A percentile compares a stretch with the other conserved stretches of the same genome.
Evolutionary conservation across 2,113 vertebrate genomes (phyloP).

Genomic region (Heterocephalus glaber): DNA sequence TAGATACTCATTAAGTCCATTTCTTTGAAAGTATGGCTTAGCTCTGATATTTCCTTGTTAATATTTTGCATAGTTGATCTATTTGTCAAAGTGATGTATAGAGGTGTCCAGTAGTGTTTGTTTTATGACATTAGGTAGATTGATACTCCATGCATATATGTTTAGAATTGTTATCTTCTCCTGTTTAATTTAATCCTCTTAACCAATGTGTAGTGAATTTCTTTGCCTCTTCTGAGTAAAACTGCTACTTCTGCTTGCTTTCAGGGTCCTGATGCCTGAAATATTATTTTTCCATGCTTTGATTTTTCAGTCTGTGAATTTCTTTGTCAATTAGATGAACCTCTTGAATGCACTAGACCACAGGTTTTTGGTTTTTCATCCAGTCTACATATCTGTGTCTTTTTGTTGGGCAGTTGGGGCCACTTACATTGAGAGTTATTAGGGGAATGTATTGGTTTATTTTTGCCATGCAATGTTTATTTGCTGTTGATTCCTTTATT

Average conservation of each 20-base stretch:
- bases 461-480: not conserved
- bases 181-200: not conserved
- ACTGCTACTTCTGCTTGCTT: not conserved
- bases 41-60: not conserved
- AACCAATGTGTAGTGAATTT: not conserved
- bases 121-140: not conserved
- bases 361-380: not conserved
- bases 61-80: not conserved
- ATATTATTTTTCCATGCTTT: not conserved
- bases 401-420: not conserved
- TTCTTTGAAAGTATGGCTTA: not conserved
- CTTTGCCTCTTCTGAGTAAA: not conserved
- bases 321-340: no score
- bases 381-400: not conserved
- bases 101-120: not conserved
- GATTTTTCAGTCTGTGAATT: no score
- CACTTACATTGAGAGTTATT: not conserved
- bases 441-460: not conserved
- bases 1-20: not conserved
- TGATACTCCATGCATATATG: not conserved
- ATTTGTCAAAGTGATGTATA: not conserved
- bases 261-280: not conserved
- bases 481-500: not conserved
- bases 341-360: not conserved
- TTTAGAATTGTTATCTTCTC: not conserved